Conservation (phyloP, 2,888 invertebrate genomes). For the Lymantria monacha region DNA sequence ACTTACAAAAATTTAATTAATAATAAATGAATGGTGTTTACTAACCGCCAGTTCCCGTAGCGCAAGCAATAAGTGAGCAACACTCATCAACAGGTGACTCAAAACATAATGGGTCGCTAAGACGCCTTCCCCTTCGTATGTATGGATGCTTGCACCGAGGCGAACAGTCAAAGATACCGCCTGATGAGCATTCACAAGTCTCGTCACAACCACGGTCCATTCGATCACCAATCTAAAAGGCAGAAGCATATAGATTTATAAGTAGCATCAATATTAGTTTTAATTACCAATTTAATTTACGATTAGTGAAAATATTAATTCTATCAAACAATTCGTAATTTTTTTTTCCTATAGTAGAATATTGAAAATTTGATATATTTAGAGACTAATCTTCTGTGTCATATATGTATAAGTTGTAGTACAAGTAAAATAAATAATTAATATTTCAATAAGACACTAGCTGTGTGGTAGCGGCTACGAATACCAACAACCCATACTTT, state of each 20-base stretch:
- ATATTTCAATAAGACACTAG: no score
- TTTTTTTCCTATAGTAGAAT: no score
- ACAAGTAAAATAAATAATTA: no score
- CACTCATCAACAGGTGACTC: slow-evolving; percentile 87
- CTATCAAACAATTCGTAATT: no score
- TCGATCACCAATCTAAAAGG: slow-evolving; percentile 84
- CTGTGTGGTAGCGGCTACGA: no score
- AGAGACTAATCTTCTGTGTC: no score
- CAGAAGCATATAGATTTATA: not conserved
- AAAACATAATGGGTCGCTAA: slow-evolving; percentile 87
- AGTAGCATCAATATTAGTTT: not conserved
- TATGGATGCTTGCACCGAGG: slow-evolving; percentile 87
- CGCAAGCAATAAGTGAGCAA: slow-evolving; percentile 87
- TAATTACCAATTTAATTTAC: not conserved
- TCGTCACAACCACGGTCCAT: slow-evolving; percentile 89
- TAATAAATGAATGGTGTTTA: not conserved
- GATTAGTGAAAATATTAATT: no score
- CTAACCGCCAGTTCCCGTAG: slow-evolving; percentile 77
- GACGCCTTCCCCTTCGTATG: slow-evolving; percentile 85
- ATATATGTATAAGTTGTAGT: no score
- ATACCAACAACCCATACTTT: no score
- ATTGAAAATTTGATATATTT: no score
- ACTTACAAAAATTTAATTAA: no score
- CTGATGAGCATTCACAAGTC: slow-evolving; percentile 86
- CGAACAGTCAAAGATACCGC: slow-evolving; percentile 87